These are phyloP conservation scores for Labeo rohita DNA, from an alignment of 2,113 vertebrate species.

Conservation along the genomic window DNA sequence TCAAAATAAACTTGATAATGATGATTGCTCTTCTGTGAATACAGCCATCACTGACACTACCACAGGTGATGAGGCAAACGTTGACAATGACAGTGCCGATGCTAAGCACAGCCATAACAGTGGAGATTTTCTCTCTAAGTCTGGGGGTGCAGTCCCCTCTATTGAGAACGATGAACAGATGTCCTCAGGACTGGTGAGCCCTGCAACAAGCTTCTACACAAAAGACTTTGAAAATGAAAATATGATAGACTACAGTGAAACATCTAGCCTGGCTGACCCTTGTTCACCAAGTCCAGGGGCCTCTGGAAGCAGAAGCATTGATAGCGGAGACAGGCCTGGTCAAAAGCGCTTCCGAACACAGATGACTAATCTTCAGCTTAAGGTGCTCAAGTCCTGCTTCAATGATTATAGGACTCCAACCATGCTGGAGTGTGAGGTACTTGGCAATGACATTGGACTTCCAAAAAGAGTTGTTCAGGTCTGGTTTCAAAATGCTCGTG, in stretches of 20 bases:
- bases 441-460: constrained; percentile 99
- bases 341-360: constrained; percentile 99
- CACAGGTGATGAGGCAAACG: constrained; percentile 96
- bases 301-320: constrained; percentile 88
- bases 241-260: constrained; percentile 97
- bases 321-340: constrained; percentile 92
- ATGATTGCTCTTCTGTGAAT: constrained; percentile 98
- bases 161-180: constrained; percentile 95
- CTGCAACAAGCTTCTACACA: constrained; percentile 93
- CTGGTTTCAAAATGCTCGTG: constrained; percentile 99
- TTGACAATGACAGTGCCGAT: constrained; percentile 94
- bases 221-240: constrained; percentile 97
- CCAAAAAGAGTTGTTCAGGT: constrained; percentile 99
- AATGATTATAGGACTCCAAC: constrained; percentile 98
- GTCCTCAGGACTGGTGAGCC: constrained; percentile 96
- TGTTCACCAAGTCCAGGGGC: constrained; percentile 95
- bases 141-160: constrained; percentile 83
- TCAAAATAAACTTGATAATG: constrained; percentile 94
- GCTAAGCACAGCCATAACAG: constrained; percentile 86
- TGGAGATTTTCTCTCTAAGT: constrained; percentile 88
- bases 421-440: constrained; percentile 98
- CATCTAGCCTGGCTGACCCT: constrained; percentile 95
- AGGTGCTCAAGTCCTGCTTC: constrained; percentile 98
- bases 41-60: constrained; percentile 98
- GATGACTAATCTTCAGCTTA: constrained; percentile 98